Percentiles rank a stretch among this genome's conserved stretches.
Conservation (phyloP, 2,797 vertebrate genomes). For the Todus mexicanus region DNA sequence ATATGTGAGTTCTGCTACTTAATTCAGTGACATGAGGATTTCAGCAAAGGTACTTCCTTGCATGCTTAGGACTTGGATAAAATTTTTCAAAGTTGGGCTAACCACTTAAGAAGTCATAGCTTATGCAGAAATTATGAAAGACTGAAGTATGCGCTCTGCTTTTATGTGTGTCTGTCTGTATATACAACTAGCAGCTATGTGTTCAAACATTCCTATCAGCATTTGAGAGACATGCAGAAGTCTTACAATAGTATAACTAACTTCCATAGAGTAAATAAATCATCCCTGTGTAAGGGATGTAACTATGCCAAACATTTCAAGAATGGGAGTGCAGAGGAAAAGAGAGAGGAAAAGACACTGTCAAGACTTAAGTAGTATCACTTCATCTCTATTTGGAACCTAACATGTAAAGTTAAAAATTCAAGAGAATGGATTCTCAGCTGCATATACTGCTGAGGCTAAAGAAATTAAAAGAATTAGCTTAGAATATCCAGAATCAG, state of each 20-base stretch:
- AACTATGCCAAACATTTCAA: slow-evolving; percentile 1
- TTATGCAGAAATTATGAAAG: neutral
- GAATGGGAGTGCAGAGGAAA: neutral
- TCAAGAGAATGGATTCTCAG: neutral
- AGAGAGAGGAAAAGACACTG: neutral
- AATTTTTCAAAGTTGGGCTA: neutral
- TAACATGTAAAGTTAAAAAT: neutral
- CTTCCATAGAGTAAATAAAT: neutral
- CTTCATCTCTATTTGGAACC: neutral
- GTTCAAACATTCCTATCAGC: neutral
- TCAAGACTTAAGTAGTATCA: neutral
- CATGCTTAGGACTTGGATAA: neutral
- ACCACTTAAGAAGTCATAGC: neutral
- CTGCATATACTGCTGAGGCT: neutral
- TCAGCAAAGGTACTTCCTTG: neutral
- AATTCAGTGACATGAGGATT: neutral
- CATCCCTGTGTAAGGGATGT: neutral
- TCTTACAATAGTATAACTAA: neutral
- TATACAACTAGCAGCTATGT: neutral
- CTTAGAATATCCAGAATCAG: neutral
- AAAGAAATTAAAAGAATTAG: neutral
- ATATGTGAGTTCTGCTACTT: neutral
- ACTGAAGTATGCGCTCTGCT: neutral
- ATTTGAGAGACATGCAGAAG: neutral
- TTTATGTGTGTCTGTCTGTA: neutral